Base-by-base conservation (phyloP, 2,113 vertebrate species). In the Candoia aspera region DNA sequence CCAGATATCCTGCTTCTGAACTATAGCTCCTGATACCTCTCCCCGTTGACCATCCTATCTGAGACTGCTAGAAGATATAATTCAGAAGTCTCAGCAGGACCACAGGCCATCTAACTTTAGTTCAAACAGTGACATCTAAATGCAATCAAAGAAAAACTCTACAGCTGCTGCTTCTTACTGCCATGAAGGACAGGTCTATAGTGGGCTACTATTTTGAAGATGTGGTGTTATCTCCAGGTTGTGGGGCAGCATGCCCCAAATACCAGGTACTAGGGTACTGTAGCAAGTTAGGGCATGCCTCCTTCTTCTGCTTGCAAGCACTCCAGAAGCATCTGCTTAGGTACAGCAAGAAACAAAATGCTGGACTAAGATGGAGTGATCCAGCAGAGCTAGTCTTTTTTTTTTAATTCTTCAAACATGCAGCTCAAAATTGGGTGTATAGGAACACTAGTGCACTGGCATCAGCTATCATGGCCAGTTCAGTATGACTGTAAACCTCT, bases 341-440 rank as follows among this genome's bases (percentile, higher is more conserved):
- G 12, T 79, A 79, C 17, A 79, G 73, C 17, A 79, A 79, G 33
- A 42, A 79, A 79, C 33, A 42, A 79, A 79, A 79, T 79, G 33
- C 33, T 79, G 73, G 73, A 37, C 17, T 79, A 37, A 79, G n/a
- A 79, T 42, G n/a, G 33, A 42, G 17, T 21, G 33, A 86, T 85
- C 10, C 37, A 46, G 79, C 93, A 42, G 73, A 79, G 33, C 2
- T 79, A 79, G 17, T 19, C 33, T 37, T 64, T n/a, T n/a, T n/a
- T n/a, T 54, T 92, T 46, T 46, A 3, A n/a, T 68, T 91, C 92
- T 46, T 93, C 89, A 90, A 92, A 92, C 21, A 90, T 0, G 0
- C 79, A 95, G 60, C 1, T 4, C 26, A 12, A 55, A 83, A 17
- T 89, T 84, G 55, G 2, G n/a, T 91, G 42, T 57, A 23, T 15